phyloP scores from a whole-genome alignment of 2,797 vertebrate genomes.

The Neopelma chrysocephalum region DNA sequence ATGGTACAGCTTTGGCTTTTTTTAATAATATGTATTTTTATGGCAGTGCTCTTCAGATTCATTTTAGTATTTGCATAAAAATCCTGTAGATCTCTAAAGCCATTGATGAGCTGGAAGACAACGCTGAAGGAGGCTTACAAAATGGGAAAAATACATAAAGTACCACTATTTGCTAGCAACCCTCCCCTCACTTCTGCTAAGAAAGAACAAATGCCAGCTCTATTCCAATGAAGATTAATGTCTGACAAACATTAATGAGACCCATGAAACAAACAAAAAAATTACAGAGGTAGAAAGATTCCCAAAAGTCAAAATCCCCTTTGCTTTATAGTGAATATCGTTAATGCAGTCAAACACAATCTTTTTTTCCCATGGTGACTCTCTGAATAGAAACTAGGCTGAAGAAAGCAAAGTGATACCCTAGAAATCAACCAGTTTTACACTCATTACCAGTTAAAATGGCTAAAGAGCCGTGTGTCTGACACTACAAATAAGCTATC shows the following conservation, averaged over 20 bases:
- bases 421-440: background rate
- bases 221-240: background rate
- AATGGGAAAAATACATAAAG: background rate
- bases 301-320: background rate
- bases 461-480: rapidly evolving
- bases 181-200: background rate
- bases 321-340: background rate
- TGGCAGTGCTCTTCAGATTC: background rate
- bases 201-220: background rate
- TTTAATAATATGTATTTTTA: background rate
- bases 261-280: background rate
- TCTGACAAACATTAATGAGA: background rate
- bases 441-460: background rate
- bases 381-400: background rate
- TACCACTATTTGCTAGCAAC: background rate
- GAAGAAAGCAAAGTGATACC: background rate
- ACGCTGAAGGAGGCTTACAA: background rate
- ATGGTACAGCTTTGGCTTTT: background rate
- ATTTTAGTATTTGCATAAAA: background rate
- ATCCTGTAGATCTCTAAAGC: background rate
- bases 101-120: background rate
- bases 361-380: too few species aligned
- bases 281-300: background rate
- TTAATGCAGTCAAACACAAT: background rate
- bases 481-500: background rate